phyloP scores from a whole-genome alignment of 1,140 invertebrate species.

The Eurosta solidaginis region DNA sequence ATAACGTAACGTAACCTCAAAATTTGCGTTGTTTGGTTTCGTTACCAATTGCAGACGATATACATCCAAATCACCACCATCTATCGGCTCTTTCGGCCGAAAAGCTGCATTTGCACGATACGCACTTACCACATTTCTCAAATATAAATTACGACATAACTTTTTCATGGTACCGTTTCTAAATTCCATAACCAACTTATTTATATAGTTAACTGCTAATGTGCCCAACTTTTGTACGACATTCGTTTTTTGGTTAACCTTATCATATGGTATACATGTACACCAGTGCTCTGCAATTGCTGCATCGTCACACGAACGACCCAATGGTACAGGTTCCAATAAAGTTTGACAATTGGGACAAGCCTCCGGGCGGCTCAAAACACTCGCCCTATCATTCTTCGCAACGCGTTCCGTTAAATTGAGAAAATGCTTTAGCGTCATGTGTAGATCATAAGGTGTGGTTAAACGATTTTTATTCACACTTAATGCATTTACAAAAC shows the following conservation, averaged over 20 bases:
- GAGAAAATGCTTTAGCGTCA: conserved; percentile 64
- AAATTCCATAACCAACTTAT: conserved; percentile 49
- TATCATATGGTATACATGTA: conserved; percentile 67
- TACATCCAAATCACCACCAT: conserved; percentile 28
- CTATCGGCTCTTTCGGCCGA: not conserved
- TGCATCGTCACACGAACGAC: conserved; percentile 73
- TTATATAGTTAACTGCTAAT: conserved; percentile 60
- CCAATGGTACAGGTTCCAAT: conserved; percentile 66
- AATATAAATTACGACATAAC: conserved; percentile 38
- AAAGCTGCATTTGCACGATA: conserved; percentile 40
- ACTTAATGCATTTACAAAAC: conserved; percentile 69
- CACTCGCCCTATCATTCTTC: conserved; percentile 50
- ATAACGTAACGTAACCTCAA: conserved; percentile 65
- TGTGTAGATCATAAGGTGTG: conserved; percentile 84
- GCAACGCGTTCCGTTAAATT: conserved; percentile 58
- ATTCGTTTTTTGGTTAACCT: conserved; percentile 57
- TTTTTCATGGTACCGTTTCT: conserved; percentile 47
- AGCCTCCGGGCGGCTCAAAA: conserved; percentile 48
- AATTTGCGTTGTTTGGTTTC: conserved; percentile 64
- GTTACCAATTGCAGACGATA: conserved; percentile 62
- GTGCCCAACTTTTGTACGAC: conserved; percentile 61
- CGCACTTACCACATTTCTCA: conserved; percentile 40
- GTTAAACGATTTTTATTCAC: conserved; percentile 75
- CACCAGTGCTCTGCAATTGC: conserved; percentile 79
- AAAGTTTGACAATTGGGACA: conserved; percentile 72